phyloP scores from a whole-genome alignment of 2,888 invertebrate species.

The Lasioglossum villosulum region DNA sequence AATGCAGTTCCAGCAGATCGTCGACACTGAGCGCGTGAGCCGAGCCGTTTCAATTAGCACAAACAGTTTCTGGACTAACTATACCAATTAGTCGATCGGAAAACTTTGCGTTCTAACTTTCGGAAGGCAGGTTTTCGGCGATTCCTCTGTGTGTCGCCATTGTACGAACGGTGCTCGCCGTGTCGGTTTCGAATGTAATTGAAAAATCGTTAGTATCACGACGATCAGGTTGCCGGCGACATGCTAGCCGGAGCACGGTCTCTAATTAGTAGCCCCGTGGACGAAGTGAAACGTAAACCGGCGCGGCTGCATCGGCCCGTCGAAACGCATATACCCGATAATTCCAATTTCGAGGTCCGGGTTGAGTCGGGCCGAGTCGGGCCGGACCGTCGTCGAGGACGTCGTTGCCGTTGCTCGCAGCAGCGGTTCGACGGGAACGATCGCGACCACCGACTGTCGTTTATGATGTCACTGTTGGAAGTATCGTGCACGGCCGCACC shows the following conservation, averaged over 20 bases:
- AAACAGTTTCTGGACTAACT: not conserved
- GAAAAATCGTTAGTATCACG: constrained; percentile 84
- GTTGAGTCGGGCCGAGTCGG: not conserved
- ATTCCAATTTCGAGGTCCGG: constrained; percentile 67
- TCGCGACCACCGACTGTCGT: constrained; percentile 65
- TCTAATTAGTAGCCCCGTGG: constrained; percentile 75
- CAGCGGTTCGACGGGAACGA: constrained; percentile 21
- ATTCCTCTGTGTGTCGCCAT: no score
- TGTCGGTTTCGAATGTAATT: constrained; percentile 80
- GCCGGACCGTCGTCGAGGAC: constrained; percentile 22
- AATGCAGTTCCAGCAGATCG: not conserved
- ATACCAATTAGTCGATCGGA: not conserved
- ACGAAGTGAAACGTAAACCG: constrained; percentile 51
- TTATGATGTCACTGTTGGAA: constrained; percentile 63
- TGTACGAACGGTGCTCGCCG: not conserved
- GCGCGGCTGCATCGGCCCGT: constrained; percentile 35
- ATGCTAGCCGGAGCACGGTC: constrained; percentile 44
- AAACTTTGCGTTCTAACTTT: not conserved
- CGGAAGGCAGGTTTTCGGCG: not conserved
- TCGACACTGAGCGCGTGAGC: not conserved
- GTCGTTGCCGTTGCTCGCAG: constrained; percentile 39
- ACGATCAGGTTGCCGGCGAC: constrained; percentile 67
- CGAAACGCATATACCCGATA: constrained; percentile 67
- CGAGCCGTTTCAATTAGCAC: not conserved
- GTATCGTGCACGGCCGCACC: constrained; percentile 45